Evolutionary conservation across 64 coral and sea anemone genomes (phyloP).

Genomic region (Pocillopora damicornis): DNA sequence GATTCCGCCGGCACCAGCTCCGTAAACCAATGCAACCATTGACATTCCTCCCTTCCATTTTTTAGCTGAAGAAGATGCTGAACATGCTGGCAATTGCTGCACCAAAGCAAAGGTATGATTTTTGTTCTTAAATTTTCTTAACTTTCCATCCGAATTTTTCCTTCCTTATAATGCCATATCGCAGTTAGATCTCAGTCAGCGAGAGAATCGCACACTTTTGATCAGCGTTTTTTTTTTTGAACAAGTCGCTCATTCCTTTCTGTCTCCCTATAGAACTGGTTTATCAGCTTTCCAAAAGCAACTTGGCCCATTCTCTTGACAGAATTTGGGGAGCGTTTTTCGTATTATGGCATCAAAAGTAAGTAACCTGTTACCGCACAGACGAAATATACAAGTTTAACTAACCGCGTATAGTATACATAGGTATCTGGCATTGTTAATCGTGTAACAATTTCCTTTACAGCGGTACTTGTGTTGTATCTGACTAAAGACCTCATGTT

Average conservation of each 20-base stretch:
- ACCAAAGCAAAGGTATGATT: conserved; percentile 53
- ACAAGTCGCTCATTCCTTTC: neutral
- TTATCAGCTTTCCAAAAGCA: conserved; percentile 73
- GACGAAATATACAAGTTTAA: too few species aligned
- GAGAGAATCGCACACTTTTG: too few species aligned
- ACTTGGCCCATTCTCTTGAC: conserved; percentile 87
- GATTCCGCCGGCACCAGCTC: too few species aligned
- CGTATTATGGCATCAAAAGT: conserved; percentile 93
- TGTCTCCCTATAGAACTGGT: conserved; percentile 52
- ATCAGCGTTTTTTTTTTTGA: too few species aligned
- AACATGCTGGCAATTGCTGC: conserved; percentile 43
- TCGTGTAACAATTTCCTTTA: neutral
- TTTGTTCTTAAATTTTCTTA: neutral
- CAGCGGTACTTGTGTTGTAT: conserved; percentile 84
- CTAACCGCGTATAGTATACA: too few species aligned
- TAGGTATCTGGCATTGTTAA: too few species aligned
- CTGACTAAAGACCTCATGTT: conserved; percentile 86
- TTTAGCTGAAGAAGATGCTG: conserved; percentile 53
- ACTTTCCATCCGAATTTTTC: neutral
- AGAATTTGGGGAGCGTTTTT: conserved; percentile 89
- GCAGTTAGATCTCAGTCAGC: too few species aligned
- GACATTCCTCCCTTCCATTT: neutral
- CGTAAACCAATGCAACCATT: too few species aligned
- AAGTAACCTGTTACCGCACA: neutral
- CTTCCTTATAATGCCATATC: neutral